Evolutionary conservation across 2,113 vertebrate species (phyloP).

Genomic region (Emberiza fucata): DNA sequence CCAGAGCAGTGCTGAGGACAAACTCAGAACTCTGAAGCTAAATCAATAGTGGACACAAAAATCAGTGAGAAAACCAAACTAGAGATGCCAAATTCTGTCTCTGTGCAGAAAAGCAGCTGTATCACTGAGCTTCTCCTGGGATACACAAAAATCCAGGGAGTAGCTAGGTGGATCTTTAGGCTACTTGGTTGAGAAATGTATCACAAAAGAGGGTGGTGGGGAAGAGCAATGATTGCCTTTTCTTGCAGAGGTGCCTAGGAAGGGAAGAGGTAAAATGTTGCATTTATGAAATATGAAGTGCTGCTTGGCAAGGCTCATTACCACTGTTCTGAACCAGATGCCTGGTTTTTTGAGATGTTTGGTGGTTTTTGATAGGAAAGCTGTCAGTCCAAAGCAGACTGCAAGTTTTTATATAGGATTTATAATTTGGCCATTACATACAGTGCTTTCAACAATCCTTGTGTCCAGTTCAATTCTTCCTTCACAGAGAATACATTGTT

Average conservation of each 20-base stretch:
- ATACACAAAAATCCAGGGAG: not conserved
- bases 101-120: not conserved
- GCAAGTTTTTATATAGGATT: not conserved
- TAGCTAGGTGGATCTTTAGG: not conserved
- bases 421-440: not conserved
- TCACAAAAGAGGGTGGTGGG: not conserved
- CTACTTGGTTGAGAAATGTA: not conserved
- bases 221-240: not conserved
- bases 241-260: not conserved
- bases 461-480: not conserved
- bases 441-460: not conserved
- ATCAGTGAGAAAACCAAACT: not conserved
- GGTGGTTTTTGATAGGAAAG: not conserved
- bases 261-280: not conserved
- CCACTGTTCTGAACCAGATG: not conserved
- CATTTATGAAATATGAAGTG: accelerated
- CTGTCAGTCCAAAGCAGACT: not conserved
- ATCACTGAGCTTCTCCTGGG: not conserved
- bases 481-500: not conserved
- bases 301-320: not conserved
- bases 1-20: not conserved
- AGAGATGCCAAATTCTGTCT: not conserved
- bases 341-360: not conserved
- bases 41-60: not conserved
- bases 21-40: not conserved